Evolutionary conservation across 92 coral and sea anemone species (phyloP), one percentile per base, ranked within the genome.

Genomic region (Meandrina meandrites): DNA sequence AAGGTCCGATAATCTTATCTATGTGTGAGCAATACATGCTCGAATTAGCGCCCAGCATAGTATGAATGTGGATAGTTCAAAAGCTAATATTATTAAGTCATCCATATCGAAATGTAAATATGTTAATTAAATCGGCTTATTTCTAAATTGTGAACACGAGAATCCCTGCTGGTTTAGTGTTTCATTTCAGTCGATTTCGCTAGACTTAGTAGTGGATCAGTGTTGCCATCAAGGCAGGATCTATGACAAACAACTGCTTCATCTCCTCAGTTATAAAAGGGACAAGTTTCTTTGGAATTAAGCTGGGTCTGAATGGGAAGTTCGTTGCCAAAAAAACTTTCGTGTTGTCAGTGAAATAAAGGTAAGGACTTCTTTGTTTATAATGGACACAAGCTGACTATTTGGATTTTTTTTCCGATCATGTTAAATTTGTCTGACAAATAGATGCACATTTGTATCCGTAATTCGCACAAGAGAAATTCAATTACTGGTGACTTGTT

Each of bases 81-180:
- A 71, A 71, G 4, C 5, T 18, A 37, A 32, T 35, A 4, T 18
- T 57, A 60, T 79, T 47, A 54, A 35, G 10, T 34, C 70, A 79
- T 42, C 71, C 70, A 56, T 56, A 57, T 79, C 77, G n/a, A 14
- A 79, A 54, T 36, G 83, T n/a, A 31, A 36, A 56, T 79, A 40
- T 79, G 66, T 57, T 79, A 58, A 32, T 53, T 57, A 79, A 56
- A 35, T 37, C 51, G 50, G 51, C 77, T 72, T 72, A 72, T 72
- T 72, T 34, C 28, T 32, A 32, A 79, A 18, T 79, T 56, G 67
- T 27, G 31, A 54, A 30, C 28, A 79, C 31, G 47, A 56, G 72
- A 79, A 5, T 79, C 51, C 71, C 66, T 35, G 83, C 71, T 56
- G 83, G 83, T 56, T 58, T 56, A n/a, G 53, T 58, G 31, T 34